Evolutionary conservation across 2,888 invertebrate genomes (phyloP).

Genomic region (Julus scandinavius): DNA sequence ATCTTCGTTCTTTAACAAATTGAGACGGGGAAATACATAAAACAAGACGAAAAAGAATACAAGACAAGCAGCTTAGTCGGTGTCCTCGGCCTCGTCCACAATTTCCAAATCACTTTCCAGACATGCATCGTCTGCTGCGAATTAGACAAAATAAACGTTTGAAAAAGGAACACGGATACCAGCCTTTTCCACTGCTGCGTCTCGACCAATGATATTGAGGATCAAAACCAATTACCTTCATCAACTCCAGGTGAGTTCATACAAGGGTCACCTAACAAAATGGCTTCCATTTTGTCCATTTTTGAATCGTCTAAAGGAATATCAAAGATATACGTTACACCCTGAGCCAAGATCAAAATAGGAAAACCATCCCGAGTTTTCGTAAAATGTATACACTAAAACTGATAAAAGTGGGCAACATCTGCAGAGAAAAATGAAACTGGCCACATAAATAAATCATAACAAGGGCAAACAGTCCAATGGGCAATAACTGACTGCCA

Average conservation of each 20-base stretch:
- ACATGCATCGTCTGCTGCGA: background rate
- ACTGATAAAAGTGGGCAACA: too few relatives aligned
- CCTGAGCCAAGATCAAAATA: too few relatives aligned
- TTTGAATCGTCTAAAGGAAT: background rate
- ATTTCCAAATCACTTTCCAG: slow-evolving; percentile 50
- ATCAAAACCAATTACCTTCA: background rate
- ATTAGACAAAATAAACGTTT: background rate
- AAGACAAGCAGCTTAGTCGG: background rate
- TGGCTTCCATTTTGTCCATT: background rate
- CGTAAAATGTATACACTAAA: too few relatives aligned
- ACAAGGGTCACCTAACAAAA: slow-evolving; percentile 4
- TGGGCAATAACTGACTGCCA: too few relatives aligned
- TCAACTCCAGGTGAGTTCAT: background rate
- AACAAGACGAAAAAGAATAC: background rate
- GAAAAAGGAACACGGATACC: background rate
- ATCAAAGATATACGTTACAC: background rate
- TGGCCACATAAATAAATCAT: too few relatives aligned
- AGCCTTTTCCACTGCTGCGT: background rate
- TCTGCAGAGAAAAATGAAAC: too few relatives aligned
- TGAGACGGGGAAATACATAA: background rate
- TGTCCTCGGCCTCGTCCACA: slow-evolving; percentile 51
- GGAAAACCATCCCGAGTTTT: too few relatives aligned
- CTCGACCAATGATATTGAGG: background rate
- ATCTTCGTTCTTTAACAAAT: background rate
- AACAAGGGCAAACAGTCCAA: too few relatives aligned